These are phyloP conservation scores for Hucho hucho DNA, from an alignment of 2,113 vertebrate genomes.

Conservation along the genomic window DNA sequence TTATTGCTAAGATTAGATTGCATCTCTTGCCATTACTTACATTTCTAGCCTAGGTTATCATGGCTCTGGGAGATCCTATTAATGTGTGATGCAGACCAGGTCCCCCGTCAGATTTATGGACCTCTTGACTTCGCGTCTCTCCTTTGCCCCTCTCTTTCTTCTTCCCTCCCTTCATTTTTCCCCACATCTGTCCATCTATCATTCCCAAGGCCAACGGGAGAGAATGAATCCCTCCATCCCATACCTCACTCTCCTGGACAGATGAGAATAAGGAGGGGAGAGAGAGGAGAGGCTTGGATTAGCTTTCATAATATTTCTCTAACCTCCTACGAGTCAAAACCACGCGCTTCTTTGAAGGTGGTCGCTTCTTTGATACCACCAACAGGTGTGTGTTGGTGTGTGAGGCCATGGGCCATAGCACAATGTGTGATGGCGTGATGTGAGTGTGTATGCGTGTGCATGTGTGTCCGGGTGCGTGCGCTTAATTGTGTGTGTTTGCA, in stretches of 20 bases:
- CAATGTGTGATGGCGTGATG: neutral
- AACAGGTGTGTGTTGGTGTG: slow-evolving; percentile 33
- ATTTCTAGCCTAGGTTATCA: neutral
- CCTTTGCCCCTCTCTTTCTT: slow-evolving; percentile 47
- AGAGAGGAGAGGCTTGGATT: slow-evolving; percentile 58
- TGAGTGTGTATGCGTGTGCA: slow-evolving; percentile 14
- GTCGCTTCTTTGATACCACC: slow-evolving; percentile 17
- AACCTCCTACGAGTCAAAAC: slow-evolving; percentile 26
- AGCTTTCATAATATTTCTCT: slow-evolving; percentile 73
- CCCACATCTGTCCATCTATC: slow-evolving; percentile 77
- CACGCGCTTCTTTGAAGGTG: slow-evolving; percentile 8
- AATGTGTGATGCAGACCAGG: slow-evolving; percentile 71
- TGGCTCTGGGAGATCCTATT: slow-evolving; percentile 15
- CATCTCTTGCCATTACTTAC: slow-evolving; percentile 66
- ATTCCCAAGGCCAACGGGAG: slow-evolving; percentile 75
- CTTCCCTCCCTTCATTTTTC: slow-evolving; percentile 53
- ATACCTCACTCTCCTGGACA: slow-evolving; percentile 73
- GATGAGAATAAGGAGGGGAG: slow-evolving; percentile 64
- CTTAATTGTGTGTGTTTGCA: neutral
- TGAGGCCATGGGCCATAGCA: neutral
- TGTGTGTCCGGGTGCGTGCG: neutral
- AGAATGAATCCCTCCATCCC: slow-evolving; percentile 77
- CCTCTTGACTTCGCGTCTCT: slow-evolving; percentile 40
- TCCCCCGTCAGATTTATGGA: slow-evolving; percentile 75
- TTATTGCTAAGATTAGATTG: slow-evolving; percentile 73